phyloP scores from a whole-genome alignment of 2,888 invertebrate genomes.

The Octonoba sinensis region DNA sequence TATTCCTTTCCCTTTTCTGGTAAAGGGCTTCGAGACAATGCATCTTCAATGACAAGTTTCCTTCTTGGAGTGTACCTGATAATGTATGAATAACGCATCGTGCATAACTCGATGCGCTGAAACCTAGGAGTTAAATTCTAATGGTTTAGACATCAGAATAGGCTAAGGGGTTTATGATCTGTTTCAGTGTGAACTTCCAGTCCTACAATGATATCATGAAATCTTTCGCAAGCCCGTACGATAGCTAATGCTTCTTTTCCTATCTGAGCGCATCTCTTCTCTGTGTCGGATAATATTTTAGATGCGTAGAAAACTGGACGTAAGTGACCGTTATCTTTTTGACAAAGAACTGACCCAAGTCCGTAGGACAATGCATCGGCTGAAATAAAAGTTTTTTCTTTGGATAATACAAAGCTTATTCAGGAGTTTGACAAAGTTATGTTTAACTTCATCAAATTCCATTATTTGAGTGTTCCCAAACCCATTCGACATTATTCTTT shows the following conservation, averaged over 20 bases:
- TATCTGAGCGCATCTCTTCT: constrained; percentile 69
- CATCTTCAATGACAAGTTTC: neutral
- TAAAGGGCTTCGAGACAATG: neutral
- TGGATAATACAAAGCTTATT: constrained; percentile 1
- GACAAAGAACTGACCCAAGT: constrained; percentile 58
- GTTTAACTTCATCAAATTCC: constrained; percentile 2
- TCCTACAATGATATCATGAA: too few species aligned
- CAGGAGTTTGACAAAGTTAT: constrained; percentile 3
- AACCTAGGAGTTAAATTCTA: neutral
- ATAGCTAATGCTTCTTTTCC: constrained; percentile 70
- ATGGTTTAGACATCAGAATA: constrained; percentile 68
- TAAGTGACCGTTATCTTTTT: constrained; percentile 64
- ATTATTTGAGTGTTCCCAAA: neutral
- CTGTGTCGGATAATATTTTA: constrained; percentile 68
- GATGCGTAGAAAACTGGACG: constrained; percentile 70
- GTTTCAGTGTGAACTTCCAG: too few species aligned
- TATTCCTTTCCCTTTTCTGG: neutral
- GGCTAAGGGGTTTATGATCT: too few species aligned
- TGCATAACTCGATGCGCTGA: neutral
- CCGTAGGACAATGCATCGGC: constrained; percentile 13
- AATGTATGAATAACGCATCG: too few species aligned
- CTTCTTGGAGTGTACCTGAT: neutral
- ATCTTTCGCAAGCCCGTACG: constrained; percentile 69
- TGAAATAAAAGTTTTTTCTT: neutral
- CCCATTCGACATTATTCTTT: neutral